Evolutionary conservation across 2,888 invertebrate species (phyloP).

Genomic region (Neoaliturus tenellus): DNA sequence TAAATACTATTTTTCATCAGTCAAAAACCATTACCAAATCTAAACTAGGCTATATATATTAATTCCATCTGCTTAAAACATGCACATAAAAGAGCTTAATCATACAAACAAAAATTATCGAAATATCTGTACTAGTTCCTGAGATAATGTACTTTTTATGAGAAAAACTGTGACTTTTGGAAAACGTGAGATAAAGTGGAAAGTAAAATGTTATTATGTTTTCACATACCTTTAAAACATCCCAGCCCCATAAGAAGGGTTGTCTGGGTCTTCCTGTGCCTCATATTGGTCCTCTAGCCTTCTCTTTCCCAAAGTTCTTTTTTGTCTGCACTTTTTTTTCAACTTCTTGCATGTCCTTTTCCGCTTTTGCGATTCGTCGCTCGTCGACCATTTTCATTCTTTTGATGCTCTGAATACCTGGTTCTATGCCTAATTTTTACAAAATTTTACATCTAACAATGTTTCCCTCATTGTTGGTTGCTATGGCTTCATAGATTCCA

Average conservation of each 20-base stretch:
- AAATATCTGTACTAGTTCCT: slow-evolving; percentile 8
- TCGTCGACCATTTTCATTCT: slow-evolving; percentile 13
- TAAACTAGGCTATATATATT: neutral
- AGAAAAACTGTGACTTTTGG: slow-evolving; percentile 18
- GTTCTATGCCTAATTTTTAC: slow-evolving; percentile 29
- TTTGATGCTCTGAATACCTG: neutral
- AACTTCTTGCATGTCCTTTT: slow-evolving; percentile 4
- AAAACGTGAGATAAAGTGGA: neutral
- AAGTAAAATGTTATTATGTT: neutral
- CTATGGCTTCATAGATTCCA: slow-evolving; percentile 39
- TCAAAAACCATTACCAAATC: neutral
- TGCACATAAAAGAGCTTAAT: neutral
- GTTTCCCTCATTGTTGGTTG: slow-evolving; percentile 37
- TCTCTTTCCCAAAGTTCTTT: neutral
- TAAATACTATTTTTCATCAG: neutral
- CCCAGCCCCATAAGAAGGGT: no score
- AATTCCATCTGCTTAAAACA: neutral
- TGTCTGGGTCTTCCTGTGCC: no score
- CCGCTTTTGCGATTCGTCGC: neutral
- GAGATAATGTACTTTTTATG: neutral
- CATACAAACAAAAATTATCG: neutral
- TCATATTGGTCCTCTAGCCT: slow-evolving; percentile 22
- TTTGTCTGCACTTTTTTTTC: slow-evolving; percentile 23
- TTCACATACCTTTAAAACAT: neutral
- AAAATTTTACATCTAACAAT: slow-evolving; percentile 19